Conservation (phyloP, 2,113 vertebrate genomes). For the Fregetta grallaria region DNA sequence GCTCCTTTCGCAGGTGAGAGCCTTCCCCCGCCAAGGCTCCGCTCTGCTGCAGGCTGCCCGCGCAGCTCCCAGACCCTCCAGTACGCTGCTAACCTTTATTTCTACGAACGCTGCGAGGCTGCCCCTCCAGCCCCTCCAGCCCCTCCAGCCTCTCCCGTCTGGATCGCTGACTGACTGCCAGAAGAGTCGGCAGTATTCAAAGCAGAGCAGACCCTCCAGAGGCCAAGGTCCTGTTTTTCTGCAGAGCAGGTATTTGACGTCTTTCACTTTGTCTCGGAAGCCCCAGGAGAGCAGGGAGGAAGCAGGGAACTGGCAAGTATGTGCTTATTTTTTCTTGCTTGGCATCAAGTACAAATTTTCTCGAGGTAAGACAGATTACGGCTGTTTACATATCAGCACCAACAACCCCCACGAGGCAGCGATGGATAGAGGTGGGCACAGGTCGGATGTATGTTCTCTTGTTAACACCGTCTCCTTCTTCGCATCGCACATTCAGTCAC, state of each 20-base stretch:
- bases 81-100: neutral
- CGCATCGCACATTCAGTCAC: fast-evolving
- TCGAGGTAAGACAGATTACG: fast-evolving
- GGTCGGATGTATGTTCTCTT: neutral
- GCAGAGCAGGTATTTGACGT: neutral
- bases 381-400: neutral
- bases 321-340: neutral
- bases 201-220: neutral
- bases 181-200: neutral
- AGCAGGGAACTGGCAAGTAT: neutral
- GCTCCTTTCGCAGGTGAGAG: neutral
- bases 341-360: neutral
- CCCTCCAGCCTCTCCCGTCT: neutral
- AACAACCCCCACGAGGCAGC: neutral
- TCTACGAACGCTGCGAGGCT: neutral
- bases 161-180: neutral
- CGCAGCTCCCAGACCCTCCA: neutral
- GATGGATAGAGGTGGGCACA: neutral
- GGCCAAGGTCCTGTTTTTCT: neutral
- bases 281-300: neutral
- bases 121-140: too few species aligned
- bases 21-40: neutral
- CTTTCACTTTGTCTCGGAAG: neutral
- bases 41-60: neutral
- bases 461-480: neutral